These are phyloP conservation scores for Andrena marginata DNA, from an alignment of 2,888 invertebrate genomes.

Conservation along the genomic window DNA sequence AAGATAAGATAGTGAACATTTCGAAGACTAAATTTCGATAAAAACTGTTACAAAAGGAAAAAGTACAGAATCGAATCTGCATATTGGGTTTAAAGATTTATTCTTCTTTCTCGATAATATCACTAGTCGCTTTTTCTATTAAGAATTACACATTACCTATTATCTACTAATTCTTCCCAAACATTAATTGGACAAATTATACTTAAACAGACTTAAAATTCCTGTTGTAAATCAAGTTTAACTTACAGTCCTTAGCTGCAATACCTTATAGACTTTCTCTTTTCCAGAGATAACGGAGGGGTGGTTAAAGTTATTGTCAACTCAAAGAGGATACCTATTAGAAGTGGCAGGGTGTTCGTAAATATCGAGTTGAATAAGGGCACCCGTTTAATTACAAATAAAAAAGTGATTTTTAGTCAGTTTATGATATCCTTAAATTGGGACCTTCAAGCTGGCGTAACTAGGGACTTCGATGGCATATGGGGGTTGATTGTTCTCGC, in stretches of 20 bases:
- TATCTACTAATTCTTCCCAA: background rate
- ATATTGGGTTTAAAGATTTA: background rate
- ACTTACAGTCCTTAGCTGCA: too few relatives aligned
- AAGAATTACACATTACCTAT: background rate
- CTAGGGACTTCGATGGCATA: slow-evolving; percentile 68
- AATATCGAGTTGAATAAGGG: background rate
- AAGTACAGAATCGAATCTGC: too few relatives aligned
- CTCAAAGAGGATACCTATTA: background rate
- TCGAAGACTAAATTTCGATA: background rate
- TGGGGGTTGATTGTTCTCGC: slow-evolving; percentile 73
- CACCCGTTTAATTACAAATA: background rate
- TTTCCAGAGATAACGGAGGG: background rate
- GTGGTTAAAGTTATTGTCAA: background rate
- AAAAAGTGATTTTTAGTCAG: background rate
- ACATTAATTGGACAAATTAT: background rate
- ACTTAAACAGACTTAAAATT: background rate
- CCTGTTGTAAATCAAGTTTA: too few relatives aligned
- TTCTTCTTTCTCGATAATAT: background rate
- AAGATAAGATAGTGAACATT: background rate
- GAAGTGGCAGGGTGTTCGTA: background rate
- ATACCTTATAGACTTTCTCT: background rate
- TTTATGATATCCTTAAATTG: slow-evolving; percentile 8
- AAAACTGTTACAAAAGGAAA: too few relatives aligned
- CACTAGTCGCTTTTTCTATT: background rate
- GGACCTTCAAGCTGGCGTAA: slow-evolving; percentile 55